phyloP scores from a whole-genome alignment of 2,888 invertebrate species.

The Macaria liturata region DNA sequence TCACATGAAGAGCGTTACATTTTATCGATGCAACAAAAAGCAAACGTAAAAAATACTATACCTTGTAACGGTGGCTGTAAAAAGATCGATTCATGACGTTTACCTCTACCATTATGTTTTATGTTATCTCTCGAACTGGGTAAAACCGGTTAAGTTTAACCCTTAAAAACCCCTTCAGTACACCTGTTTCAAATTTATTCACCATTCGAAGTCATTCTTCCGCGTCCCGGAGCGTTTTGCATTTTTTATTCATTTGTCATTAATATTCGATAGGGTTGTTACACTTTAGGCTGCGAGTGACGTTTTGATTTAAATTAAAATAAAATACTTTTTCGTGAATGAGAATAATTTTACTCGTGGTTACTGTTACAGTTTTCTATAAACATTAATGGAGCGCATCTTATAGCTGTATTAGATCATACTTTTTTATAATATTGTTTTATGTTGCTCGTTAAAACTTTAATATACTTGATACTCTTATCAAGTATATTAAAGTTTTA shows the following conservation, averaged over 20 bases:
- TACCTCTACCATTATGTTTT: slow-evolving; percentile 36
- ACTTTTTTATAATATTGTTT: no score
- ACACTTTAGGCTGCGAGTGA: background rate
- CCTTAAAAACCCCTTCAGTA: slow-evolving; percentile 41
- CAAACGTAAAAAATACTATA: slow-evolving; percentile 35
- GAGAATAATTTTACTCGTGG: no score
- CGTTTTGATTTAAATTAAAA: background rate
- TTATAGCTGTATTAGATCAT: no score
- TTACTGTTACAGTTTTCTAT: no score
- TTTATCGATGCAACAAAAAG: slow-evolving; percentile 36
- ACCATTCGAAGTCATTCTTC: slow-evolving; percentile 71
- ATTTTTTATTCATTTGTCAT: slow-evolving; percentile 70
- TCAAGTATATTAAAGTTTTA: no score
- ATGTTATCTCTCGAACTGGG: slow-evolving; percentile 30
- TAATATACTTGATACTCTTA: no score
- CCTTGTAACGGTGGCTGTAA: slow-evolving; percentile 37
- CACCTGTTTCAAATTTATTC: slow-evolving; percentile 72
- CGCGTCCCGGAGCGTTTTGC: slow-evolving; percentile 60
- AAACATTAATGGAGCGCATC: no score
- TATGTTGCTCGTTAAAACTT: no score
- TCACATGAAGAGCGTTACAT: slow-evolving; percentile 20
- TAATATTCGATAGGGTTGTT: slow-evolving; percentile 42
- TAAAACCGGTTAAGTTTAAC: slow-evolving; percentile 54
- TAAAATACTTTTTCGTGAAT: background rate
- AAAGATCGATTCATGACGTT: slow-evolving; percentile 40